These are phyloP conservation scores for Arnoldichthys spilopterus DNA, from an alignment of 2,797 vertebrate species.

Conservation along the genomic window DNA sequence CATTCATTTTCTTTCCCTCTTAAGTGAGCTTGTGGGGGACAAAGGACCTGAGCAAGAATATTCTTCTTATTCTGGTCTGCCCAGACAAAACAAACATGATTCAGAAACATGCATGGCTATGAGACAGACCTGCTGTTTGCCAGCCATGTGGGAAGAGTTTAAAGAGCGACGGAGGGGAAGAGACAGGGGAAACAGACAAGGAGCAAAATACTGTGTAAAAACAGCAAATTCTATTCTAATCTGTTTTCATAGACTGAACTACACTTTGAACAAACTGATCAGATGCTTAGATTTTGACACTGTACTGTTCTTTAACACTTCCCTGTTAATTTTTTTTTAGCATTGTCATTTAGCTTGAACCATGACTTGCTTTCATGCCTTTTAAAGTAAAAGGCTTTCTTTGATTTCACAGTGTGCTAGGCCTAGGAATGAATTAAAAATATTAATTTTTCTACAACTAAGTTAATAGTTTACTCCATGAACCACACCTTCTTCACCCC, in stretches of 20 bases:
- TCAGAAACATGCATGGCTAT: slow-evolving; percentile 15
- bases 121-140: slow-evolving; percentile 22
- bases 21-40: not conserved
- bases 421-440: slow-evolving; percentile 26
- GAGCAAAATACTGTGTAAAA: slow-evolving; percentile 7
- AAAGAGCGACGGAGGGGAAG: slow-evolving; percentile 16
- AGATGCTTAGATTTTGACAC: too few species aligned
- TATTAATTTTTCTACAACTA: slow-evolving; percentile 31
- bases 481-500: slow-evolving; percentile 31
- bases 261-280: not conserved
- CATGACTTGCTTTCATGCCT: slow-evolving; percentile 6
- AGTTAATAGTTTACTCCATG: slow-evolving; percentile 20
- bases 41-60: slow-evolving; percentile 23
- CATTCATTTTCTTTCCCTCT: slow-evolving; percentile 25
- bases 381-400: slow-evolving; percentile 35
- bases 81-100: slow-evolving; percentile 36
- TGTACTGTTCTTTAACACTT: too few species aligned
- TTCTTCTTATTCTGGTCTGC: slow-evolving; percentile 27
- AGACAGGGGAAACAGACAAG: not conserved
- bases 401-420: slow-evolving; percentile 42
- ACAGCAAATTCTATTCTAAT: not conserved
- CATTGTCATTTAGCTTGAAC: not conserved
- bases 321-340: not conserved
- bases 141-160: slow-evolving; percentile 14
- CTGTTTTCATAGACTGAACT: slow-evolving; percentile 4